Evolutionary conservation across 1,140 invertebrate genomes (phyloP), one percentile per base, ranked within the genome.

Genomic region (Drosophila kanapiae): DNA sequence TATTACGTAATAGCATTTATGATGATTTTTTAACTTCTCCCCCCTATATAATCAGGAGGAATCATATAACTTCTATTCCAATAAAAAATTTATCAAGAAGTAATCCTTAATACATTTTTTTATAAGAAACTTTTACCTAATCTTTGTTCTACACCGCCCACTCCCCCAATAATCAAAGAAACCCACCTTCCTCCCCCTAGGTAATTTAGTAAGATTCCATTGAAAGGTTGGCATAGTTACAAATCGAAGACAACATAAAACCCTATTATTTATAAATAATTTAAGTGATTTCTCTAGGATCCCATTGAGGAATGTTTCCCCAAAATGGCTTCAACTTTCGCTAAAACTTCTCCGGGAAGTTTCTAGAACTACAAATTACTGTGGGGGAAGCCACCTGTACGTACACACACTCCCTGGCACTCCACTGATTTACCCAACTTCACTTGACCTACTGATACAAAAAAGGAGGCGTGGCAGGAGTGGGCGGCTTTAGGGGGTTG

Each of bases 391-490:
- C 35, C 38, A 13, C 49, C 33, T 38, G 33, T n/a, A 14, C 9
- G 23, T 14, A n/a, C 33, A 13, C 49, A 7, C 23, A 56, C 23
- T 7, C 33, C 8, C 9, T 1, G 9, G 8, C 59, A 10, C 18
- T 27, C 13, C 29, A 16, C 16, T 10, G 18, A 31, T 57, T 56
- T 45, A 16, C 47, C 10, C 31, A 43, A 37, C 63, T 54, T 27
- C 31, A 69, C 31, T 69, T 70, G 67, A 69, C 67, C 67, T 54
- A 69, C 38, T 70, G 47, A 65, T 54, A 47, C 40, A 35, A 43
- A 69, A 54, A 69, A 69, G 38, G 8, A 48, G 67, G 67, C 67
- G 67, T 70, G 38, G 16, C n/a, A 0, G 3, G 11, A 2, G 62
- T 10, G 62, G 62, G 54, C 40, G 54, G 38, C 10, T 38, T 14